These are phyloP conservation scores for Adrianichthys oophorus DNA, from an alignment of 2,797 vertebrate species.

Conservation along the genomic window DNA sequence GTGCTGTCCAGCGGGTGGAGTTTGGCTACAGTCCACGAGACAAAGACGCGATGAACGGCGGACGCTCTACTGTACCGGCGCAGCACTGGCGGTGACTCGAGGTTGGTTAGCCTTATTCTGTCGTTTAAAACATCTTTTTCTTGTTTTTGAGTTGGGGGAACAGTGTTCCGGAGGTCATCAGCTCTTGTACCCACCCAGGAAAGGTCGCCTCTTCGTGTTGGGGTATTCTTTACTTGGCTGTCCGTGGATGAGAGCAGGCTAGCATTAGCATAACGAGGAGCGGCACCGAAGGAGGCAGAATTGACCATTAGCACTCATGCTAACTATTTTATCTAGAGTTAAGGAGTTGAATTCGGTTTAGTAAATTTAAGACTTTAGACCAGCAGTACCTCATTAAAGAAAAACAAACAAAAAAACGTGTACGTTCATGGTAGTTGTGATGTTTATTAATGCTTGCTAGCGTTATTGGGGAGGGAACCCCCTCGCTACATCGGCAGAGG, in stretches of 20 bases:
- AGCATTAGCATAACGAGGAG: constrained; percentile 22
- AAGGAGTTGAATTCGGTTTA: too few relatives aligned
- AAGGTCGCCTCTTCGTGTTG: constrained; percentile 19
- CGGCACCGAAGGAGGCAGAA: constrained; percentile 36
- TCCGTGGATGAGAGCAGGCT: constrained; percentile 26
- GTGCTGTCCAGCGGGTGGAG: constrained; percentile 56
- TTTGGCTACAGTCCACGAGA: constrained; percentile 45
- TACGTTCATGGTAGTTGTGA: too few relatives aligned
- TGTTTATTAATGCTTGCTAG: too few relatives aligned
- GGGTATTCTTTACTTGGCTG: not conserved
- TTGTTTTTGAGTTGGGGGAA: not conserved
- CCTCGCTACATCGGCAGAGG: constrained; percentile 36
- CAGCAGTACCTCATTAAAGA: too few relatives aligned
- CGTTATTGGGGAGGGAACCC: constrained; percentile 11
- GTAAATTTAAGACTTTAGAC: too few relatives aligned
- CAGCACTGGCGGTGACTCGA: constrained; percentile 12
- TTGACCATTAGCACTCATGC: constrained; percentile 8
- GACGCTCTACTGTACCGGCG: constrained; percentile 8
- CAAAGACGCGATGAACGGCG: constrained; percentile 57
- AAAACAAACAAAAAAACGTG: too few relatives aligned
- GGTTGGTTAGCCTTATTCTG: constrained; percentile 24
- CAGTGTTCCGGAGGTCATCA: not conserved
- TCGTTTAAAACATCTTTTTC: not conserved
- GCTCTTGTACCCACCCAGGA: not conserved
- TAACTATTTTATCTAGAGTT: too few relatives aligned